These are phyloP conservation scores for Stegostoma tigrinum DNA, from an alignment of 2,113 vertebrate genomes.

Conservation along the genomic window DNA sequence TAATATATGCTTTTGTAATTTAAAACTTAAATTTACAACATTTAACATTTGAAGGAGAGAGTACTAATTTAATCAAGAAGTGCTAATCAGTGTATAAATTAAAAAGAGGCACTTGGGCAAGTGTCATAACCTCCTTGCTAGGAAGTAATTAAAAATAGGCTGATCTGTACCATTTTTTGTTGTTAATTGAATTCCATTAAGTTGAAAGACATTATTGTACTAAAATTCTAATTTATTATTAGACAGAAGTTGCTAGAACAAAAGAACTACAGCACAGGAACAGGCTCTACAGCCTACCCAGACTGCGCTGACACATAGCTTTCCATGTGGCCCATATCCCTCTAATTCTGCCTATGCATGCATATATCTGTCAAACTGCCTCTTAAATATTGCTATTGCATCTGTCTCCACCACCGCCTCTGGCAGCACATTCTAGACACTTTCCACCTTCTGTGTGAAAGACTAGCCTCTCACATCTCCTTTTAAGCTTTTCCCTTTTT, in stretches of 20 bases:
- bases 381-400: too few species aligned
- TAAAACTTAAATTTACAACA: not conserved
- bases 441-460: too few species aligned
- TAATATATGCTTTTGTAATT: not conserved
- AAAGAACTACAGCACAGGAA: too few species aligned
- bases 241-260: not conserved
- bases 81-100: not conserved
- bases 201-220: not conserved
- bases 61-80: not conserved
- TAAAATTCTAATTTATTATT: not conserved
- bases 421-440: too few species aligned
- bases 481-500: too few species aligned
- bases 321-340: too few species aligned
- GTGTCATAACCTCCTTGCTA: not conserved
- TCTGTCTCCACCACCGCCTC: too few species aligned
- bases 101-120: not conserved
- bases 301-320: too few species aligned
- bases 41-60: not conserved
- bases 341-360: too few species aligned
- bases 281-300: too few species aligned
- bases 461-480: too few species aligned
- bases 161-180: conserved; percentile 12
- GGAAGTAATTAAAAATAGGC: not conserved
- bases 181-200: not conserved
- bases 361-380: too few species aligned